Conservation (phyloP, 2,888 invertebrate species). For the Artemia sinica region DNA sequence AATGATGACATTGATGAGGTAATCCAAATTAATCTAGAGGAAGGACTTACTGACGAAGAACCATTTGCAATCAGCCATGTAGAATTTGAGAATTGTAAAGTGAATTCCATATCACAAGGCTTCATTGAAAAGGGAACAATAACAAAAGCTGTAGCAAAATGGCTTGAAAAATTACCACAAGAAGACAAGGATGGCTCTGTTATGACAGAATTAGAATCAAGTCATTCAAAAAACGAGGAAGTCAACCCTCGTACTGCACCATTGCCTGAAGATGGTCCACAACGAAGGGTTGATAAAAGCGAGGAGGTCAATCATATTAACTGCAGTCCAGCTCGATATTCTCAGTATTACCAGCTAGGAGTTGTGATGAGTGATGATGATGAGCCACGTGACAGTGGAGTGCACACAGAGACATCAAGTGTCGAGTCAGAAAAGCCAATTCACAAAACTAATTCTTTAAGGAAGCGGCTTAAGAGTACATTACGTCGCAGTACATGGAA, state of each 20-base stretch:
- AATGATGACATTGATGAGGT: background rate
- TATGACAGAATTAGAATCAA: background rate
- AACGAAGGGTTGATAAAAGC: background rate
- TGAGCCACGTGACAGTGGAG: conserved; percentile 8
- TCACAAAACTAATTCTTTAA: background rate
- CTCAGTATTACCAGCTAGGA: conserved; percentile 28
- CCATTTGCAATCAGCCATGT: background rate
- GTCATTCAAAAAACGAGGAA: background rate
- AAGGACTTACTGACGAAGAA: background rate
- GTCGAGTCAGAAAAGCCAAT: background rate
- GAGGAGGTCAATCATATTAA: background rate
- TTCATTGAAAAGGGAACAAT: conserved; percentile 12
- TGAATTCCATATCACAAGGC: background rate
- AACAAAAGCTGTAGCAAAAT: background rate
- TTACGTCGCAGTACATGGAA: background rate
- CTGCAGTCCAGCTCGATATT: conserved; percentile 27
- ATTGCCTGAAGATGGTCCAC: conserved; percentile 6
- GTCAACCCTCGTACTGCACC: conserved; percentile 12
- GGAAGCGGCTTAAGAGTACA: conserved; percentile 3
- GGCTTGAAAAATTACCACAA: conserved; percentile 8
- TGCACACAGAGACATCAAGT: background rate
- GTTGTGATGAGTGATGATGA: conserved; percentile 26
- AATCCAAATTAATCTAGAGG: background rate
- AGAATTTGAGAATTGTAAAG: too few species aligned
- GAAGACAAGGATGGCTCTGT: background rate